A percentile compares a stretch with the other conserved stretches of the same genome.
phyloP scores from a whole-genome alignment of 1,140 invertebrate species.

The Nephotettix cincticeps region DNA sequence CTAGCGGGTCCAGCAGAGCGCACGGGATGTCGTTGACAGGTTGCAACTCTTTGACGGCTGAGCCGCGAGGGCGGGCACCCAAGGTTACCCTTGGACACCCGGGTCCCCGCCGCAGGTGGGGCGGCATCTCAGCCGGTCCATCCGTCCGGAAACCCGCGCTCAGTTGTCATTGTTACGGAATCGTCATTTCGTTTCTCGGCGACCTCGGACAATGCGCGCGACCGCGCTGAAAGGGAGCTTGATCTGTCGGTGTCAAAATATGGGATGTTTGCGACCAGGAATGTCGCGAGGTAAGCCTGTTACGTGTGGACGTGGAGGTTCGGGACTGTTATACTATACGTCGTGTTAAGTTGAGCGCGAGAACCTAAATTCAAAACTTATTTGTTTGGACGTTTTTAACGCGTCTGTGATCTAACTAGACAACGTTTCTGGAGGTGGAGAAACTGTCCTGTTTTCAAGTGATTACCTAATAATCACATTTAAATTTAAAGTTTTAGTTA shows the following conservation, averaged over 20 bases:
- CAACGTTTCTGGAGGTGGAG: no score
- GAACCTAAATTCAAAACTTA: no score
- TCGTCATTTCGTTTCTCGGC: background rate
- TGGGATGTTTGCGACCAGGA: background rate
- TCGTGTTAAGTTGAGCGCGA: no score
- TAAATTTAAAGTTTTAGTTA: no score
- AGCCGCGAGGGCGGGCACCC: background rate
- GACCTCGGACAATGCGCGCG: background rate
- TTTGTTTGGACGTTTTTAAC: no score
- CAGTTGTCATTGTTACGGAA: background rate
- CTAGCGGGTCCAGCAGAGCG: background rate
- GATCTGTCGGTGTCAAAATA: slow-evolving; percentile 12
- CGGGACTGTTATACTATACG: no score
- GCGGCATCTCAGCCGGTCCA: background rate
- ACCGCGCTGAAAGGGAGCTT: no score
- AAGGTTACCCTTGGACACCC: no score
- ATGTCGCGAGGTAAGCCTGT: slow-evolving; percentile 3
- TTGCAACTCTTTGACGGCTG: background rate
- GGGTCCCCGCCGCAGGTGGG: background rate
- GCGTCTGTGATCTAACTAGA: no score
- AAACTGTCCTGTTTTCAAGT: no score
- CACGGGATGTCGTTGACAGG: background rate
- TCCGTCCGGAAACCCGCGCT: background rate
- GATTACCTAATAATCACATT: no score
- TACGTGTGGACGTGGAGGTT: background rate